These are phyloP conservation scores for Rotaria magnacalcarata DNA, from an alignment of 2,888 invertebrate genomes.

Conservation along the genomic window DNA sequence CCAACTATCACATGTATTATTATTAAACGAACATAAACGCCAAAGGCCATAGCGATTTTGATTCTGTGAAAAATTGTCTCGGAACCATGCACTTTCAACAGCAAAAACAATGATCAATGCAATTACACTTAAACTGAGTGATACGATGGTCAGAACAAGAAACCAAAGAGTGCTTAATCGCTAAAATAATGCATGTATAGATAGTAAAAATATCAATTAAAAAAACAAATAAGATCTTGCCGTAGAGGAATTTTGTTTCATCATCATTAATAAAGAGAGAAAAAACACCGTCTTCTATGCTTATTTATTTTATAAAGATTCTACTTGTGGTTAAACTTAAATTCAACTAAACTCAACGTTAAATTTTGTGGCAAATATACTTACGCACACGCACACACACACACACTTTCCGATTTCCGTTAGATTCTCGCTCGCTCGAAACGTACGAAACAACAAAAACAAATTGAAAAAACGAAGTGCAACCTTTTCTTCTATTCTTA, in stretches of 20 bases:
- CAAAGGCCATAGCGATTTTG: not conserved
- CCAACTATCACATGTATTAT: not conserved
- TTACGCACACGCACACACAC: not conserved
- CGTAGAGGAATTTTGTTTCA: not conserved
- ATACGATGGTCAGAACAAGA: not conserved
- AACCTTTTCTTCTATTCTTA: not conserved
- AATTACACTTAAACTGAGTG: not conserved
- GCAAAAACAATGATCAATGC: constrained; percentile 10
- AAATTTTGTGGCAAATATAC: not conserved
- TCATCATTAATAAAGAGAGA: not conserved
- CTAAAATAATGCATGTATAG: not conserved
- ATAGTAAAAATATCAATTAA: not conserved
- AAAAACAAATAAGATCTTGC: not conserved
- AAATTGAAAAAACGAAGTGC: not conserved
- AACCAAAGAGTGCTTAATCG: not conserved
- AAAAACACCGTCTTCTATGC: not conserved
- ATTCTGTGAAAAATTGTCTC: not conserved
- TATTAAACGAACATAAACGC: not conserved
- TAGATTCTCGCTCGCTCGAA: not conserved
- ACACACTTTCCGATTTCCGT: not conserved
- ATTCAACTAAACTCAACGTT: not conserved
- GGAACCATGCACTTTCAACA: not conserved
- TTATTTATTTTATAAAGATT: not conserved
- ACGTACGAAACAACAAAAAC: not conserved
- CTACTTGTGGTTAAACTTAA: not conserved